Conservation (phyloP, 2,888 invertebrate species). For the Endomychus coccineus region DNA sequence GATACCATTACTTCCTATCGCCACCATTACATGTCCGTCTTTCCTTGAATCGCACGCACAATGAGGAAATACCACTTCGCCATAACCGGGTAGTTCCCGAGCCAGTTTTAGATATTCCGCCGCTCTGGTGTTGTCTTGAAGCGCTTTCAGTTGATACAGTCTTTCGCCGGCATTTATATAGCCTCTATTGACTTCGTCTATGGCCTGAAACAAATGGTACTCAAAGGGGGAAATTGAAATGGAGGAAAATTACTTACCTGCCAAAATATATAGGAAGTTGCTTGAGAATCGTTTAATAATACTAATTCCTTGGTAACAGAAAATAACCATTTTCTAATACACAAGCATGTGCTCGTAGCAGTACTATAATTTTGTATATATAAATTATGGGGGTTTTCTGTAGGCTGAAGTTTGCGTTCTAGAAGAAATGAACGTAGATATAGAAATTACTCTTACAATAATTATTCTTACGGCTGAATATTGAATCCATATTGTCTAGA, state of each 20-base stretch:
- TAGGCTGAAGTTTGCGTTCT: constrained; percentile 89
- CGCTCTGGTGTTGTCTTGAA: constrained; percentile 84
- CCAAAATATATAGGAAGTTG: constrained; percentile 81
- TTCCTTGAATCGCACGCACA: constrained; percentile 86
- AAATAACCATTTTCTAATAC: constrained; percentile 84
- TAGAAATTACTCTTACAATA: too few species aligned
- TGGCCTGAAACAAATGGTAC: constrained; percentile 50
- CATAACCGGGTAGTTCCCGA: constrained; percentile 84
- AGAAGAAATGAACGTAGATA: too few species aligned
- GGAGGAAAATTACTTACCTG: constrained; percentile 54
- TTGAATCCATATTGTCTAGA: too few species aligned
- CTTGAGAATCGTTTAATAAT: constrained; percentile 58
- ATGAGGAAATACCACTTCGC: constrained; percentile 90
- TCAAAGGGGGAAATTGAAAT: not conserved
- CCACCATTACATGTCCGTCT: constrained; percentile 65
- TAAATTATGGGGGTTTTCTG: constrained; percentile 93
- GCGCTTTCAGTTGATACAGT: constrained; percentile 90
- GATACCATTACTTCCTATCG: constrained; percentile 53
- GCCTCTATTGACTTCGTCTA: constrained; percentile 92
- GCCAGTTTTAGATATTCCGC: constrained; percentile 80
- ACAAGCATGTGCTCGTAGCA: constrained; percentile 89
- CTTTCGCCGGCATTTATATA: constrained; percentile 84
- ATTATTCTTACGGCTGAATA: too few species aligned
- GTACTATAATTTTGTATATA: constrained; percentile 99
- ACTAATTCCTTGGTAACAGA: constrained; percentile 61